Evolutionary conservation across 2,113 vertebrate genomes (phyloP).

Genomic region (Channa argus): DNA sequence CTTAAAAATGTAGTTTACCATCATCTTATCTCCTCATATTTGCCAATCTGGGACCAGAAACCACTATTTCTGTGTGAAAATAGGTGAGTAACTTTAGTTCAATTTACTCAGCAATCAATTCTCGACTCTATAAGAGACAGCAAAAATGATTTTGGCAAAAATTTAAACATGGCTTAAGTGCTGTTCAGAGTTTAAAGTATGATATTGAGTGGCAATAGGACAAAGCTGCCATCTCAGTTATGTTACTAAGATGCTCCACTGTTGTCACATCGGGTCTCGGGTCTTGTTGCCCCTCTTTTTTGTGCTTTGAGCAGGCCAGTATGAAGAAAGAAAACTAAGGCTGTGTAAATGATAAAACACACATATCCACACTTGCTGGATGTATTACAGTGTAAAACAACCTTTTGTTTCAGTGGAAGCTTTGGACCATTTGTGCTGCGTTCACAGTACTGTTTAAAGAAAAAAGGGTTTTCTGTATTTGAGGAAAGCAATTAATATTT

Average conservation of each 20-base stretch:
- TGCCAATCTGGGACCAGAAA: too few relatives aligned
- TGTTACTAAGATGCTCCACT: neutral
- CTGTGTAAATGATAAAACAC: conserved; percentile 10
- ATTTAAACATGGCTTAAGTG: too few relatives aligned
- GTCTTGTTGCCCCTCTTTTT: conserved; percentile 41
- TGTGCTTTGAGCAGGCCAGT: conserved; percentile 29
- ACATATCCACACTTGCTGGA: neutral
- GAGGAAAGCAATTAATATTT: conserved; percentile 10
- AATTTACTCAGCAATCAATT: too few relatives aligned
- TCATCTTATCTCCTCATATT: too few relatives aligned
- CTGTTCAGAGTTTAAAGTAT: too few relatives aligned
- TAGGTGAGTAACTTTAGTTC: too few relatives aligned
- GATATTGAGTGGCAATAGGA: neutral
- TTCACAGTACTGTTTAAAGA: neutral
- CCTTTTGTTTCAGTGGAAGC: neutral
- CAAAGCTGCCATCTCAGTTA: neutral
- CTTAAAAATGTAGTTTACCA: too few relatives aligned
- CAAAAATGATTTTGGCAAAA: too few relatives aligned
- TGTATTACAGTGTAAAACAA: neutral
- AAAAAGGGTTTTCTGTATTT: conserved; percentile 6
- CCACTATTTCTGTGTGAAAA: too few relatives aligned
- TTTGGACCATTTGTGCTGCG: conserved; percentile 16
- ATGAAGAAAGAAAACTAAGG: conserved; percentile 6
- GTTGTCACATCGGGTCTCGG: conserved; percentile 34
- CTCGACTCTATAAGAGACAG: too few relatives aligned